Percentiles rank a stretch among this genome's conserved stretches.
phyloP scores from a whole-genome alignment of 1,140 invertebrate species.

The Aphelinus certus region DNA sequence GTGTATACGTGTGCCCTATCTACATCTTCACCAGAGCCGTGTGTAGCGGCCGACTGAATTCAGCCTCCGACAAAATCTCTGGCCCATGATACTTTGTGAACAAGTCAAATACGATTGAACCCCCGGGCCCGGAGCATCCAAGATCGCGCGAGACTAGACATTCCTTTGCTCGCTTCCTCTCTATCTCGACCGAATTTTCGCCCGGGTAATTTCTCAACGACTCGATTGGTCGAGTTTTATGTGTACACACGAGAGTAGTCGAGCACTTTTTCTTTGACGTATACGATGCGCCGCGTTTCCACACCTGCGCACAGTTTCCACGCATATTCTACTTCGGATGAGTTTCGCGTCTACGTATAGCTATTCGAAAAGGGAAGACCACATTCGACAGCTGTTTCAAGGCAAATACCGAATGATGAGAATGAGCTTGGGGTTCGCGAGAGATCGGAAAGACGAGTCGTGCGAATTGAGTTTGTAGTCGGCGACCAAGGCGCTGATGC shows the following conservation, averaged over 20 bases:
- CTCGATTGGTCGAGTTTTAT: too few species aligned
- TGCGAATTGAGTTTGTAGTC: too few species aligned
- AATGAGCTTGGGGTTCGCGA: too few species aligned
- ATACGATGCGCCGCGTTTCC: too few species aligned
- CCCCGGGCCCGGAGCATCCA: not conserved
- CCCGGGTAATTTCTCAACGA: slow-evolving; percentile 17
- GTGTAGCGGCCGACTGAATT: not conserved
- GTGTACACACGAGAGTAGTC: too few species aligned
- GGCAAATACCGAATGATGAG: too few species aligned
- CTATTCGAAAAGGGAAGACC: not conserved
- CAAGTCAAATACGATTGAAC: slow-evolving; percentile 34
- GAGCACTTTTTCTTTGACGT: too few species aligned
- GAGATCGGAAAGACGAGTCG: too few species aligned
- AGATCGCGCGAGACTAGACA: not conserved
- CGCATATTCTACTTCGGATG: not conserved
- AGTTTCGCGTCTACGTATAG: not conserved
- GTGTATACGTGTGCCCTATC: not conserved
- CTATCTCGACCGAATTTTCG: slow-evolving; percentile 5
- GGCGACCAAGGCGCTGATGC: not conserved
- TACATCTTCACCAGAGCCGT: not conserved
- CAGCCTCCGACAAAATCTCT: slow-evolving; percentile 25
- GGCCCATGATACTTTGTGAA: slow-evolving; percentile 31
- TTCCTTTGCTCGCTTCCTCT: slow-evolving; percentile 1
- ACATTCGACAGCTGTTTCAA: not conserved
- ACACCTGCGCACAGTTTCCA: too few species aligned